Evolutionary conservation across 2,888 invertebrate species (phyloP).

Genomic region (Oligia fasciuncula): DNA sequence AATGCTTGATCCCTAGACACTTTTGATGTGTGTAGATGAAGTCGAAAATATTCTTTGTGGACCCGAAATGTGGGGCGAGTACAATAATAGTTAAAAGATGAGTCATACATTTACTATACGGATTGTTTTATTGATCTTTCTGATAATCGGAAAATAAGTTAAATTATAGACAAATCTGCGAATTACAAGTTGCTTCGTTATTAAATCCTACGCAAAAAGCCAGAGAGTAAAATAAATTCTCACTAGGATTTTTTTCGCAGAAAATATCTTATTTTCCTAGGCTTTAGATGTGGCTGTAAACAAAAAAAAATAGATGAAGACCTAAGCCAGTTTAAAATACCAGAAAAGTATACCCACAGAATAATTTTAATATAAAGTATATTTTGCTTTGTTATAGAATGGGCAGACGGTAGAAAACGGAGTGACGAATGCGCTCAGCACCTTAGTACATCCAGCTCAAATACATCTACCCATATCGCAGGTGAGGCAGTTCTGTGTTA

Average conservation of each 20-base stretch:
- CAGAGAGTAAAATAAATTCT: no score
- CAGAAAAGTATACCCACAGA: neutral
- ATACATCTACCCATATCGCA: conserved; percentile 87
- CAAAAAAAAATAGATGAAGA: neutral
- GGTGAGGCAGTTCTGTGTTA: conserved; percentile 70
- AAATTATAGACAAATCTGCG: neutral
- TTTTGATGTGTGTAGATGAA: no score
- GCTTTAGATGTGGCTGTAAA: neutral
- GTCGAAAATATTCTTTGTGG: neutral
- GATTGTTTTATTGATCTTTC: neutral
- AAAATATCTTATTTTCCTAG: neutral
- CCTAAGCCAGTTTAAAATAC: neutral
- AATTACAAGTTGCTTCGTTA: neutral
- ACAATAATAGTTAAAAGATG: neutral
- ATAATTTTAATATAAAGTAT: neutral
- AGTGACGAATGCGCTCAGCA: conserved; percentile 79
- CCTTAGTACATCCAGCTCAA: conserved; percentile 87
- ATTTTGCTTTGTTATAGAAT: conserved; percentile 74
- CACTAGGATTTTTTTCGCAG: neutral
- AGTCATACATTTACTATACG: neutral
- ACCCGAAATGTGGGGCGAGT: neutral
- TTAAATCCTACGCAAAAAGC: neutral
- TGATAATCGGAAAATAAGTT: neutral
- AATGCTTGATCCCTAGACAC: no score
- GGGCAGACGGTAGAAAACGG: conserved; percentile 81